phyloP scores from a whole-genome alignment of 1,140 invertebrate genomes.

The Charaxes varanes region DNA sequence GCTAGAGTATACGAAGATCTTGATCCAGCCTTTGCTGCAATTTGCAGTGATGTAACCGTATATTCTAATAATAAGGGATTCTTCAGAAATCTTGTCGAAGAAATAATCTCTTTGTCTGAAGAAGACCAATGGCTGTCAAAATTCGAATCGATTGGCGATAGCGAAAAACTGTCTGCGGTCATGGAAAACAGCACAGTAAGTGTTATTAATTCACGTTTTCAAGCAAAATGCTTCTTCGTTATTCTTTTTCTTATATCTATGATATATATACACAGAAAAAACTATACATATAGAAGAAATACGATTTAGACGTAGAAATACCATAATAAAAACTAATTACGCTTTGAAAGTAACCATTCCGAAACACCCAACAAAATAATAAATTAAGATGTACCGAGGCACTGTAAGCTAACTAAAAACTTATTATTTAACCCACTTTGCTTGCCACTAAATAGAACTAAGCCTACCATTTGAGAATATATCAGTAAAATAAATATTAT shows the following conservation, averaged over 20 bases:
- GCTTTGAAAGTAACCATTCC: no score
- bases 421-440: no score
- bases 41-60: conserved; percentile 77
- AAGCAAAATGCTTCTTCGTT: no score
- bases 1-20: conserved; percentile 41
- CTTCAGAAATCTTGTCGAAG: conserved; percentile 74
- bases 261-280: no score
- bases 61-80: conserved; percentile 77
- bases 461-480: no score
- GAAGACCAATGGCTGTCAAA: conserved; percentile 69
- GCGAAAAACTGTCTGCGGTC: conserved; percentile 64
- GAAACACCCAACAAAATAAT: no score
- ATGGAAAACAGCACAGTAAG: conserved; percentile 69
- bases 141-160: conserved; percentile 71
- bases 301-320: no score
- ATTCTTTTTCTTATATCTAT: no score
- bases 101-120: conserved; percentile 55
- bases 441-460: no score
- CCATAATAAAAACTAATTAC: neutral
- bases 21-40: conserved; percentile 39
- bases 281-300: no score
- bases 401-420: no score
- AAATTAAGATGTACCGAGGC: no score
- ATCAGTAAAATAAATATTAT: neutral
- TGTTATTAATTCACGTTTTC: conserved; percentile 1